Base-by-base conservation (phyloP, 2,113 vertebrate genomes). In the Triplophysa tibetana region DNA sequence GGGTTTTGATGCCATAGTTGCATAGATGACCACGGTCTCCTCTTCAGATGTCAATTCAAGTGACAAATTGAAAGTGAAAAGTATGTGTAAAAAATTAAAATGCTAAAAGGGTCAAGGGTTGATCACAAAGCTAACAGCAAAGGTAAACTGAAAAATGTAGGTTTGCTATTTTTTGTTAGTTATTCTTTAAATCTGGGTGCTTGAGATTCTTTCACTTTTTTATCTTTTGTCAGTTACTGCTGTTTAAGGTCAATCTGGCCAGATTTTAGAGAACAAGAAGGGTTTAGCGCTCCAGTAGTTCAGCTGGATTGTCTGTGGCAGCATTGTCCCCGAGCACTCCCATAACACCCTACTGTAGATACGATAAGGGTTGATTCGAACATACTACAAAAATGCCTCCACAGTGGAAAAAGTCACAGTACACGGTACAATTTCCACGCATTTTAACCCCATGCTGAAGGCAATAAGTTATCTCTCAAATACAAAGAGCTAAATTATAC, bases 301-400 rank as follows among this genome's bases (percentile, higher is more conserved):
- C 68, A 69, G 68, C 38, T 63, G 75, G 82, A 81, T 78, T 69
- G 79, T 78, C 75, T 81, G 56, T 68, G 48, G 16, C 69, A 72
- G 33, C 68, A 66, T 75, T 50, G 69, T 79, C 75, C 54, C 41
- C 68, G 64, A 72, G 79, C 75, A 75, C 56, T 81, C 78, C 75
- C 75, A 72, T 78, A 78, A 81, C 61, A 78, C 78, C 61, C 60
- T 24, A 24, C 24, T 24, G 2, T 50, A 33, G 62, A 74, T 74
- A 78, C 78, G 81, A 79, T 68, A 41, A 67, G 24, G 33, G 43
- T 70, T 76, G 54, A 63, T 84, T 84, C 45, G 79, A 38, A 80
- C 50, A 54, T 29, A 50, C 23, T 52, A 26, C 60, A 73, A 62
- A 79, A 73, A n/a, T 19, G 10, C 29, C 29, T 63, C 52, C 19